phyloP scores from a whole-genome alignment of 2,113 vertebrate species.

The Coracopsis vasa region DNA sequence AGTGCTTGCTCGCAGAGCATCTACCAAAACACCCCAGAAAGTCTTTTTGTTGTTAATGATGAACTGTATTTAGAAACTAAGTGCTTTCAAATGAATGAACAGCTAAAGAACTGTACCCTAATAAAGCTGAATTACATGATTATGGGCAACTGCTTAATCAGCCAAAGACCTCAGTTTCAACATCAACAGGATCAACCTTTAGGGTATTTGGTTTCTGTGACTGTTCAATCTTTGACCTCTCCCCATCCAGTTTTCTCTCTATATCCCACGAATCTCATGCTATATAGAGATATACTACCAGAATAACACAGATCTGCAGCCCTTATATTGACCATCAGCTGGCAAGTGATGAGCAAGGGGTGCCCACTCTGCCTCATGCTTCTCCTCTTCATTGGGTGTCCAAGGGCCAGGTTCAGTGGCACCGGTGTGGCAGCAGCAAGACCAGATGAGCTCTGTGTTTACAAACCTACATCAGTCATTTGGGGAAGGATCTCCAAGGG shows the following conservation, averaged over 20 bases:
- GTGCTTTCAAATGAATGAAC: not conserved
- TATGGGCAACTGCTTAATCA: not conserved
- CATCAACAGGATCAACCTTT: accelerated
- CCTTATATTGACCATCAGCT: not conserved
- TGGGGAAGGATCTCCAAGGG: not conserved
- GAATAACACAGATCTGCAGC: not conserved
- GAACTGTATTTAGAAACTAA: not conserved
- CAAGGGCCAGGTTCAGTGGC: not conserved
- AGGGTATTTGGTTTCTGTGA: not conserved
- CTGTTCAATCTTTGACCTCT: not conserved
- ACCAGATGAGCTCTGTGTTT: not conserved
- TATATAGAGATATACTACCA: not conserved
- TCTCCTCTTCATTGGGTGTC: accelerated
- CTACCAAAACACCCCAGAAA: not conserved
- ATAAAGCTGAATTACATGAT: not conserved
- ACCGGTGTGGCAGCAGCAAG: not conserved
- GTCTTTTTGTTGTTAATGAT: not conserved
- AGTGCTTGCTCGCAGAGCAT: accelerated
- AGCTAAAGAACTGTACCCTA: not conserved
- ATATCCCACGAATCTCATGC: accelerated
- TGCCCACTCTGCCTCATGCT: accelerated
- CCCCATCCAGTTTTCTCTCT: not conserved
- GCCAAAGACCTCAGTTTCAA: not conserved
- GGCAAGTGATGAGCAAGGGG: not conserved
- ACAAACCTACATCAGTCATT: not conserved